Percentiles rank a stretch among this genome's conserved stretches.
Evolutionary conservation across 2,888 invertebrate genomes (phyloP).

Genomic region (Eupithecia pulchellata): DNA sequence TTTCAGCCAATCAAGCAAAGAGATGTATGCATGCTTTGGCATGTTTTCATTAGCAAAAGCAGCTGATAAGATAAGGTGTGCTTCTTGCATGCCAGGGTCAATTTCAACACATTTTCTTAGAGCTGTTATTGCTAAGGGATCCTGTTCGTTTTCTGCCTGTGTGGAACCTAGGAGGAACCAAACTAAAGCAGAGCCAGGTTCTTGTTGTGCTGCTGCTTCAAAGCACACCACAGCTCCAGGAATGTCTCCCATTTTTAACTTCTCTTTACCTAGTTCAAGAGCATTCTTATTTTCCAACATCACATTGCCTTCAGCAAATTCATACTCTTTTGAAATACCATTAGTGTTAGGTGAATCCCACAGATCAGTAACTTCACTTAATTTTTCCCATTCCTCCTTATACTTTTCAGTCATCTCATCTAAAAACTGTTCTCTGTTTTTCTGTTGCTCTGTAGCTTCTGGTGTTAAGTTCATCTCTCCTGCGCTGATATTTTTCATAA

Average conservation of each 20-base stretch:
- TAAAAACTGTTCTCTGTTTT: conserved; percentile 72
- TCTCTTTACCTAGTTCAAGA: conserved; percentile 93
- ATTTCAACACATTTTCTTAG: conserved; percentile 93
- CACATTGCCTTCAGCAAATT: conserved; percentile 94
- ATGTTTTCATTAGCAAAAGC: conserved; percentile 98
- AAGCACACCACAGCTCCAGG: conserved; percentile 98
- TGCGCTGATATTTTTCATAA: conserved; percentile 91
- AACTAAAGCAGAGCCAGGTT: conserved; percentile 91
- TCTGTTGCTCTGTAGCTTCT: conserved; percentile 69
- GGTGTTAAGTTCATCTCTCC: conserved; percentile 85
- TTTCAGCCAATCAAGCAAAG: conserved; percentile 91
- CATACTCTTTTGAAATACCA: conserved; percentile 88
- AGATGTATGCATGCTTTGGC: conserved; percentile 94
- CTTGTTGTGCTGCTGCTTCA: conserved; percentile 96
- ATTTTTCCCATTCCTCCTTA: conserved; percentile 92
- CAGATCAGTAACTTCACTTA: conserved; percentile 87
- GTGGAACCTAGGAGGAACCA: conserved; percentile 96
- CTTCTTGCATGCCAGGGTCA: conserved; percentile 91
- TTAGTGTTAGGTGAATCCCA: conserved; percentile 87
- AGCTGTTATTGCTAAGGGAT: conserved; percentile 96
- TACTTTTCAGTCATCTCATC: conserved; percentile 86
- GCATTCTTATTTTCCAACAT: conserved; percentile 91
- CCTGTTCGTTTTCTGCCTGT: conserved; percentile 99
- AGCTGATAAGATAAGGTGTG: conserved; percentile 95
- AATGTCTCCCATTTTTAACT: conserved; percentile 94